Conservation (phyloP, 1,140 invertebrate genomes). For the Drosophila funebris region DNA sequence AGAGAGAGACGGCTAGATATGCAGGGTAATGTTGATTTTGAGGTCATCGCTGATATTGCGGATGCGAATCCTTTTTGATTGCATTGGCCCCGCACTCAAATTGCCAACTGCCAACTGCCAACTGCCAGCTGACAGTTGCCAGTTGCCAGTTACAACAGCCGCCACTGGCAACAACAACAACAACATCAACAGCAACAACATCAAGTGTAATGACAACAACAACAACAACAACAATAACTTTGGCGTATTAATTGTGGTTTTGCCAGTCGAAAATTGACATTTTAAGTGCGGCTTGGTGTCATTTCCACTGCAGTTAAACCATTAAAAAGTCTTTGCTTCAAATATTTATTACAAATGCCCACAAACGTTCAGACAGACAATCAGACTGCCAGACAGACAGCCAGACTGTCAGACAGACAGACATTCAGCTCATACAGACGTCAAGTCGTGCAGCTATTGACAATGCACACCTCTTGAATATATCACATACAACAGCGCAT, state of each 20-base stretch:
- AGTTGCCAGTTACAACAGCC: slow-evolving; percentile 1
- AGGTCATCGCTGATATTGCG: slow-evolving; percentile 81
- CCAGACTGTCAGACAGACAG: neutral
- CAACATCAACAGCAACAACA: neutral
- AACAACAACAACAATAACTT: neutral
- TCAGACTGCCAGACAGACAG: slow-evolving; percentile 5
- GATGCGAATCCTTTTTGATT: slow-evolving; percentile 80
- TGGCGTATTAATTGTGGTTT: slow-evolving; percentile 80
- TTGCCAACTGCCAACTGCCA: slow-evolving; percentile 17
- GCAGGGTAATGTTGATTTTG: slow-evolving; percentile 75
- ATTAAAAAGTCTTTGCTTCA: slow-evolving; percentile 68
- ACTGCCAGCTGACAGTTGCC: neutral
- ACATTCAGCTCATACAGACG: too few species aligned
- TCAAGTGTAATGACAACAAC: neutral
- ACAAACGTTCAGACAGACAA: slow-evolving; percentile 26
- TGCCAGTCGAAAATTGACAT: slow-evolving; percentile 76
- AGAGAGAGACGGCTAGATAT: neutral
- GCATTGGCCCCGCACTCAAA: slow-evolving; percentile 52
- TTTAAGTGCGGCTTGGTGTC: slow-evolving; percentile 80
- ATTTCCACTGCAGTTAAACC: slow-evolving; percentile 64
- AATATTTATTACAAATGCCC: slow-evolving; percentile 74
- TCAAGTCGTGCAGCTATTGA: slow-evolving; percentile 36
- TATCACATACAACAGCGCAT: neutral
- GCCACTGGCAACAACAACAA: neutral
- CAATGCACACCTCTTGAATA: neutral